phyloP scores from a whole-genome alignment of 2,888 invertebrate genomes.

The Napeogenes inachia region DNA sequence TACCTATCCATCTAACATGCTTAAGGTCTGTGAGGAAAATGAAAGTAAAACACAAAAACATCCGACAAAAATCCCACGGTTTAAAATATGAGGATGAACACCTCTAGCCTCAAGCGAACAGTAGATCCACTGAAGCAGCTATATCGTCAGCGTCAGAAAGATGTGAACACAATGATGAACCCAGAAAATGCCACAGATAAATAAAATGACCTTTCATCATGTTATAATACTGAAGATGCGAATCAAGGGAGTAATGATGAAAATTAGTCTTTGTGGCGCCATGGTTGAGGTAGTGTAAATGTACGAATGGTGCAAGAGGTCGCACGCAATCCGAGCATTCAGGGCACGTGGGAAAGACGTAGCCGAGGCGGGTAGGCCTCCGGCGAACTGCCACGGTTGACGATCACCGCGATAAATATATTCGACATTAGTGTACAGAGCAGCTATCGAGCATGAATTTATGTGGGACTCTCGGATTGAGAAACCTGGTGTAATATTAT shows the following conservation, averaged over 20 bases:
- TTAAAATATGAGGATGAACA: slow-evolving; percentile 66
- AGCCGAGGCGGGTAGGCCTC: slow-evolving; percentile 63
- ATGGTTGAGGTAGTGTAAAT: slow-evolving; percentile 44
- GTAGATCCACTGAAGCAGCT: slow-evolving; percentile 74
- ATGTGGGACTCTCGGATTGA: slow-evolving; percentile 38
- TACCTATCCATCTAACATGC: neutral
- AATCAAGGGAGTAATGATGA: slow-evolving; percentile 18
- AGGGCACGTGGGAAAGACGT: slow-evolving; percentile 72
- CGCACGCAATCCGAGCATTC: slow-evolving; percentile 76
- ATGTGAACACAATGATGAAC: slow-evolving; percentile 38
- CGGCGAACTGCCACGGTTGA: slow-evolving; percentile 69
- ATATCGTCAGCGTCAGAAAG: slow-evolving; percentile 48
- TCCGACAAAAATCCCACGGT: slow-evolving; percentile 66
- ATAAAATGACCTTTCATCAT: slow-evolving; percentile 27
- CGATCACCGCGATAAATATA: slow-evolving; percentile 73
- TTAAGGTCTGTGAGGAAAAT: neutral
- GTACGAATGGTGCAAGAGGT: slow-evolving; percentile 59
- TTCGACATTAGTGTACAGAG: slow-evolving; percentile 68
- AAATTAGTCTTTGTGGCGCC: slow-evolving; percentile 11
- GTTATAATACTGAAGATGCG: slow-evolving; percentile 40
- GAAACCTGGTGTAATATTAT: slow-evolving; percentile 26
- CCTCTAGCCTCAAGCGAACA: slow-evolving; percentile 71
- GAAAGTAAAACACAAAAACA: slow-evolving; percentile 38
- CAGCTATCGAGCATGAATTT: slow-evolving; percentile 41
- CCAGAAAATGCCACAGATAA: slow-evolving; percentile 51